Evolutionary conservation across 2,113 vertebrate species (phyloP), one percentile per base, ranked within the genome.

Genomic region (Salvelinus namaycush): DNA sequence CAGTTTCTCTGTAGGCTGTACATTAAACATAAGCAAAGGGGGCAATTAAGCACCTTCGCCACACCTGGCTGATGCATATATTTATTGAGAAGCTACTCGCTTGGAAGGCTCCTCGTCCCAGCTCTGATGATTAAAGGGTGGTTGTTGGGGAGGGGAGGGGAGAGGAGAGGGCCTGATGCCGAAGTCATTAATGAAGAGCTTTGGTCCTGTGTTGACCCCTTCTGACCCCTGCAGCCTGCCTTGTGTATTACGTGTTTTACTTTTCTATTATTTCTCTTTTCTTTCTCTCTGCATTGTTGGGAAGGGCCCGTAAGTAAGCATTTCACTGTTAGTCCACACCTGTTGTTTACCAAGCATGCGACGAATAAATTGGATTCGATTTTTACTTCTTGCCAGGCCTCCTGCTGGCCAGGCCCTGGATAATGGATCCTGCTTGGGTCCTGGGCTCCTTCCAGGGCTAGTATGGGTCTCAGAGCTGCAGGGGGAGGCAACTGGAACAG

Each of bases 21-120:
- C 92, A 93, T 93, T 93, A 93, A 94, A 93, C 91, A 93, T 93
- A 91, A 94, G 92, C 88, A 89, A 87, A 88, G 91, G 91, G 92
- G 92, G 92, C 92, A 93, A 93, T 93, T 93, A 94, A 82, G 84
- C 76, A 77, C 86, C 87, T 88, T 86, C 80, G 79, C 89, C 90
- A 90, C 90, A 91, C 90, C 90, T 92, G 88, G 82, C 83, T 90
- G 90, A 90, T 93, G 89, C 93, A 93, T 93, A 92, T 89, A 93
- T 93, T 89, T 89, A 91, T 89, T 81, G 76, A 79, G 77, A 78
- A 66, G 67, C 65, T 79, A 80, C 83, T 73, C 87, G 69, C 79
- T 82, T 69, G 79, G 81, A 83, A 76, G 39, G 76, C 39, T 44
- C 9, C 39, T 44, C 39, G 77, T 74, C 71, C 68, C 60, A 67